These are phyloP conservation scores for Myripristis murdjan DNA, from an alignment of 2,797 vertebrate species.

Conservation along the genomic window DNA sequence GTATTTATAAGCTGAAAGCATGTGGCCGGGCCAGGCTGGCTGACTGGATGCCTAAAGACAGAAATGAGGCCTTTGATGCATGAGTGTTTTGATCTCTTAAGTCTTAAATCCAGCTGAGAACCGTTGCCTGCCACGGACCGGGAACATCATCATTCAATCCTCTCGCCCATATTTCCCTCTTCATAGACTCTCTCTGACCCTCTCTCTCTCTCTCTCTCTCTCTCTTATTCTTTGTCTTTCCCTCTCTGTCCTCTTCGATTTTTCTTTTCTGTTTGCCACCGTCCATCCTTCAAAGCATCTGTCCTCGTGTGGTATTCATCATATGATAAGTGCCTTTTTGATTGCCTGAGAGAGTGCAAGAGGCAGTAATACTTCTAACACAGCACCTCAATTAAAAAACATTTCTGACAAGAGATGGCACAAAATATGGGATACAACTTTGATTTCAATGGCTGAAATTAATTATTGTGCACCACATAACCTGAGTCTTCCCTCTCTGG, in stretches of 20 bases:
- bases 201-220: background rate
- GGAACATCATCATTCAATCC: slow-evolving; percentile 65
- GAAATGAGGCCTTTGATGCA: slow-evolving; percentile 77
- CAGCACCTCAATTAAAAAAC: slow-evolving; percentile 60
- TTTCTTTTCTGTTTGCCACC: slow-evolving; percentile 48
- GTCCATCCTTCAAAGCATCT: slow-evolving; percentile 58
- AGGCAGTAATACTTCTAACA: slow-evolving; percentile 39
- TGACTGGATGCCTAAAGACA: slow-evolving; percentile 64
- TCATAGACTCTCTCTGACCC: background rate
- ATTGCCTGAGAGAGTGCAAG: slow-evolving; percentile 39
- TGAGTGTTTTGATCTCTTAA: slow-evolving; percentile 78
- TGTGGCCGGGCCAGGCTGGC: slow-evolving; percentile 39
- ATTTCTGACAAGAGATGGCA: slow-evolving; percentile 23
- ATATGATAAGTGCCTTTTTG: slow-evolving; percentile 64
- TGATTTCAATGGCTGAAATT: slow-evolving; percentile 53
- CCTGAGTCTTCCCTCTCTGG: slow-evolving; percentile 11
- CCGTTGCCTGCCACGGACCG: slow-evolving; percentile 57
- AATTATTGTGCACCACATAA: slow-evolving; percentile 30
- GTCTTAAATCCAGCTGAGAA: slow-evolving; percentile 73
- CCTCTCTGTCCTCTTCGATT: slow-evolving; percentile 23
- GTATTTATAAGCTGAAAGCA: slow-evolving; percentile 58
- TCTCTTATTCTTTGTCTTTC: slow-evolving; percentile 19
- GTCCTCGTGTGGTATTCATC: slow-evolving; percentile 62
- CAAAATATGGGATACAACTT: slow-evolving; percentile 32
- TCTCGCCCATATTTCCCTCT: slow-evolving; percentile 45